phyloP scores from a whole-genome alignment of 1,140 invertebrate genomes.

The Cydia fagiglandana region DNA sequence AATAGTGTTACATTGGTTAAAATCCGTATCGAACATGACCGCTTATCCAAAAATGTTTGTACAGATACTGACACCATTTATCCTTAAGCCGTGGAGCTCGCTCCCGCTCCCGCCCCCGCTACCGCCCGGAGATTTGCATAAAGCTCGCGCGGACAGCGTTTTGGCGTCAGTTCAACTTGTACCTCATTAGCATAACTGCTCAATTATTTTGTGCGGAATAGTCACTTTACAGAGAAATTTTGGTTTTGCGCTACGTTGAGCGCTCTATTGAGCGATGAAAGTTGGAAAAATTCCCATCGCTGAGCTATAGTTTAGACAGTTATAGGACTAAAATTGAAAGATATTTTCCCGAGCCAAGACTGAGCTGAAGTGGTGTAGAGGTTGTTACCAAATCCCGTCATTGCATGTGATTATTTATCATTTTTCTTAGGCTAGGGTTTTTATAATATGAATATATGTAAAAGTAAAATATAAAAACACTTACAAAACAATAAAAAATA shows the following conservation, averaged over 20 bases:
- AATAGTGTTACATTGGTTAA: not conserved
- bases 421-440: too few relatives aligned
- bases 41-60: not conserved
- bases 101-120: slow-evolving; percentile 11
- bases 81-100: not conserved
- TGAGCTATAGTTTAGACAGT: not conserved
- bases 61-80: not conserved
- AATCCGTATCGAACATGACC: not conserved
- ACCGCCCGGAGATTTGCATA: slow-evolving; percentile 57
- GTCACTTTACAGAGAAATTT: slow-evolving; percentile 69
- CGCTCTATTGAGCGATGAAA: slow-evolving; percentile 43
- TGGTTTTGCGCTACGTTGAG: slow-evolving; percentile 54
- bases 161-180: slow-evolving; percentile 68
- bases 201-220: slow-evolving; percentile 71
- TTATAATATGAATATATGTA: too few relatives aligned
- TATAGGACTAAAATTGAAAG: not conserved
- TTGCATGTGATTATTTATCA: too few relatives aligned
- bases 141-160: slow-evolving; percentile 60
- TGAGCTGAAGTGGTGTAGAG: not conserved
- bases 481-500: too few relatives aligned
- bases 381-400: not conserved
- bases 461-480: too few relatives aligned
- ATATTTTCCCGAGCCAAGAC: not conserved
- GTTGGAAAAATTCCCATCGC: slow-evolving; percentile 31
- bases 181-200: slow-evolving; percentile 72